Evolutionary conservation across 2,797 vertebrate genomes (phyloP), one percentile per base, ranked within the genome.

Genomic region (Thaleichthys pacificus): DNA sequence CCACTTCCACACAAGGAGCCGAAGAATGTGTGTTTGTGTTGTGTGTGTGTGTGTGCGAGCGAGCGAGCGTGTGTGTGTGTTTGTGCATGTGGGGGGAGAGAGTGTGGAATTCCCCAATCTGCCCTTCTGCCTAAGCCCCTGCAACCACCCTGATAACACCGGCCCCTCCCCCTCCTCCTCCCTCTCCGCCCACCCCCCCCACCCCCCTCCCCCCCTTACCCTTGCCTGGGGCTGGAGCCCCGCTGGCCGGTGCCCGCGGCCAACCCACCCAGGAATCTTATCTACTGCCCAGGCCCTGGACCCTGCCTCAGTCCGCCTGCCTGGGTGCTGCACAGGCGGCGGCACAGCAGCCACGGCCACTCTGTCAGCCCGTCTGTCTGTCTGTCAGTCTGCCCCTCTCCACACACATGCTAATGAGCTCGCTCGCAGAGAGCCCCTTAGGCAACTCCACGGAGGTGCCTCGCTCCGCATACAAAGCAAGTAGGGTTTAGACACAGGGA

Each of bases 251-350:
- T 85, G 84, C 90, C 89, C 82, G 85, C 78, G 75, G 87, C 84
- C 88, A 88, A 91, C 86, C 89, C 92, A 93, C 92, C 87, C 90
- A 92, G 92, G 92, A 93, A 93, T 93, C 91, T 93, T 94, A 94
- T 94, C 93, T 92, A 81, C 82, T 82, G 79, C 80, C 88, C 92
- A 93, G 91, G 82, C 90, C 80, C 79, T n/a, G 84, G 82, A 80
- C 75, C 68, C 79, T 79, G 80, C 64, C 69, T 77, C 82, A 6
- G 51, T 17, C 51, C 42, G 79, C 69, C 75, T n/a, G 58, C 19
- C 80, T 69, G 51, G 49, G 67, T 47, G 32, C 66, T 66, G 77
- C 69, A 72, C 79, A 66, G 79, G 77, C 72, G 65, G 75, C 75
- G 51, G 71, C 61, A 65, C 66, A 66, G 72, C 74, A 71, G 80